phyloP scores from a whole-genome alignment of 2,113 vertebrate species.

The Aptenodytes forsteri region DNA sequence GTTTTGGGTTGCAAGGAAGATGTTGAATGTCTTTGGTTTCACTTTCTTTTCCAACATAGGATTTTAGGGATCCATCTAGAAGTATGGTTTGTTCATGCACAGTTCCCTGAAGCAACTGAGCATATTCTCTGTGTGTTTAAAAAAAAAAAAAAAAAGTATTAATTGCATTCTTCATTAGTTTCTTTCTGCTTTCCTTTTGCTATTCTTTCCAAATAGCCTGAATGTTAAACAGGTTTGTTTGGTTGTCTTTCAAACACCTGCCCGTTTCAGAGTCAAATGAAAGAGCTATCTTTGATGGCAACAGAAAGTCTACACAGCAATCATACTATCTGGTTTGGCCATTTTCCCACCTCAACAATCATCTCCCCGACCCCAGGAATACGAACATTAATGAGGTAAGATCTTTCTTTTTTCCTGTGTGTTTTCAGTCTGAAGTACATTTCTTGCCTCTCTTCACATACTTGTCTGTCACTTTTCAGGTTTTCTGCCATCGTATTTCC shows the following conservation, averaged over 20 bases:
- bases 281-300: slow-evolving; percentile 81
- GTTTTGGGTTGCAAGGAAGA: neutral
- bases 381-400: slow-evolving; percentile 87
- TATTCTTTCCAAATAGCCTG: neutral
- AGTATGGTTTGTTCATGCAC: neutral
- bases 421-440: neutral
- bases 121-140: neutral
- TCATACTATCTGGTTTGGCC: slow-evolving; percentile 96
- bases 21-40: neutral
- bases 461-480: neutral
- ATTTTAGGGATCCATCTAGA: neutral
- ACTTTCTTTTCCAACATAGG: neutral
- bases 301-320: slow-evolving; percentile 84
- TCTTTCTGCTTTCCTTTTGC: neutral
- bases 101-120: neutral
- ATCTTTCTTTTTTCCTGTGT: neutral
- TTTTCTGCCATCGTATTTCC: neutral
- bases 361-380: slow-evolving; percentile 90
- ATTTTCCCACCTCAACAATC: slow-evolving; percentile 93
- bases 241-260: neutral
- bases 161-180: neutral
- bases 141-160: neutral
- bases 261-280: slow-evolving; percentile 83
- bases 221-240: neutral
- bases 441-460: neutral